Evolutionary conservation across 1,140 invertebrate species (phyloP).

Genomic region (Myzus persicae): DNA sequence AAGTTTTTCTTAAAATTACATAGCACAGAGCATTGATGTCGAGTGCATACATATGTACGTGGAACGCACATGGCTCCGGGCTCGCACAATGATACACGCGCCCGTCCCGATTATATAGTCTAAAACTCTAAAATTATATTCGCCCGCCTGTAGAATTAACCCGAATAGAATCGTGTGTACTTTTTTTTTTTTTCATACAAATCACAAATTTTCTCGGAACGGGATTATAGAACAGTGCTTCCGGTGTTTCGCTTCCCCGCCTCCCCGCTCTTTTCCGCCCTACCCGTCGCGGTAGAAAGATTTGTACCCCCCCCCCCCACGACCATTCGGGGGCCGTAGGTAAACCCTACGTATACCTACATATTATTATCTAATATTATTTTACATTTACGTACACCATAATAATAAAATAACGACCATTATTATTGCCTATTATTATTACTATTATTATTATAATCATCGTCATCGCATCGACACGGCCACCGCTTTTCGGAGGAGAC

Average conservation of each 20-base stretch:
- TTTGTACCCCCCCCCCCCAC: background rate
- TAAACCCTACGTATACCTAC: background rate
- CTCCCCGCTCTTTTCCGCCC: too few relatives aligned
- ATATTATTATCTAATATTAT: background rate
- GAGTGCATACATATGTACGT: background rate
- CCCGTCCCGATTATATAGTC: background rate
- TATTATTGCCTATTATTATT: too few relatives aligned
- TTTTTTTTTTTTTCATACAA: background rate
- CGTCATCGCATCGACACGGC: background rate
- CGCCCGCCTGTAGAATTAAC: background rate
- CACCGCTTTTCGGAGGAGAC: background rate
- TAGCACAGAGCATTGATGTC: background rate
- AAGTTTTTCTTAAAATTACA: background rate
- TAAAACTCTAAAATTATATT: background rate
- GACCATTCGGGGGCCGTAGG: background rate
- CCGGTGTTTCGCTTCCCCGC: slow-evolving; percentile 4
- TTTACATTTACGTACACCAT: background rate
- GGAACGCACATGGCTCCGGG: background rate
- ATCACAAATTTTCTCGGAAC: background rate
- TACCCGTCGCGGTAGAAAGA: background rate
- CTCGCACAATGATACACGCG: background rate
- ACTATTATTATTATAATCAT: too few relatives aligned
- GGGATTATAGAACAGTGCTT: background rate
- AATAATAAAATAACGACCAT: too few relatives aligned
- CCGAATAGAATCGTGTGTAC: background rate